These are phyloP conservation scores for Elegia similella DNA, from an alignment of 2,888 invertebrate genomes.

Conservation along the genomic window DNA sequence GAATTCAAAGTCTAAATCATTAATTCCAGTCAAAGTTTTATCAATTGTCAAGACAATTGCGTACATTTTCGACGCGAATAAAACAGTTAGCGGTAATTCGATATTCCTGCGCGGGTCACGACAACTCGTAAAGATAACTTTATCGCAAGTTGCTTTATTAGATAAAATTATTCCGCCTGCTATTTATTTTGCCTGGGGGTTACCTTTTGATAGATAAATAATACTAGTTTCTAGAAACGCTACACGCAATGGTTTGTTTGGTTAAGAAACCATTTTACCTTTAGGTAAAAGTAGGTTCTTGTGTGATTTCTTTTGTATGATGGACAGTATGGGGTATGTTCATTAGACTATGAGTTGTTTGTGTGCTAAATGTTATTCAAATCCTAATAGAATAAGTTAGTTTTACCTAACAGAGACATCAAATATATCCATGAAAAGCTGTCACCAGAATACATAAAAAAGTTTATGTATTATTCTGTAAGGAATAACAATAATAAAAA, in stretches of 20 bases:
- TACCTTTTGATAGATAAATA: not conserved
- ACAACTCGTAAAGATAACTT: conserved; percentile 24
- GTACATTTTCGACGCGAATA: conserved; percentile 16
- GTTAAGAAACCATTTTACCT: not conserved
- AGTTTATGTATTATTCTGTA: too few species aligned
- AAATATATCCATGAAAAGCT: too few species aligned
- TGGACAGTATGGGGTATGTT: too few species aligned
- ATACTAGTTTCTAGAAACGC: conserved; percentile 5
- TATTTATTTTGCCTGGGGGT: conserved; percentile 1
- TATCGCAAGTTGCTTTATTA: conserved; percentile 23
- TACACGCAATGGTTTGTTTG: conserved; percentile 1
- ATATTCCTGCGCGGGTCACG: conserved; percentile 28
- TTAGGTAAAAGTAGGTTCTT: not conserved
- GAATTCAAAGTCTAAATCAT: conserved; percentile 1
- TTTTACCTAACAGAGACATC: too few species aligned
- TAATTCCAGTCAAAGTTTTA: conserved; percentile 9
- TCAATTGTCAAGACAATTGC: conserved; percentile 11
- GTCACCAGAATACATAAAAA: too few species aligned
- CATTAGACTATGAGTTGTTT: too few species aligned
- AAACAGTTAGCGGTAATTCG: conserved; percentile 15
- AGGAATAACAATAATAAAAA: too few species aligned
- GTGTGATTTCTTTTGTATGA: too few species aligned
- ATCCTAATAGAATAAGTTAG: too few species aligned
- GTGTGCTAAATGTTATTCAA: too few species aligned
- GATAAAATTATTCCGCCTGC: conserved; percentile 15